A percentile compares a stretch with the other conserved stretches of the same genome.
These are phyloP conservation scores for Nicator chloris DNA, from an alignment of 2,113 vertebrate species.

Conservation along the genomic window DNA sequence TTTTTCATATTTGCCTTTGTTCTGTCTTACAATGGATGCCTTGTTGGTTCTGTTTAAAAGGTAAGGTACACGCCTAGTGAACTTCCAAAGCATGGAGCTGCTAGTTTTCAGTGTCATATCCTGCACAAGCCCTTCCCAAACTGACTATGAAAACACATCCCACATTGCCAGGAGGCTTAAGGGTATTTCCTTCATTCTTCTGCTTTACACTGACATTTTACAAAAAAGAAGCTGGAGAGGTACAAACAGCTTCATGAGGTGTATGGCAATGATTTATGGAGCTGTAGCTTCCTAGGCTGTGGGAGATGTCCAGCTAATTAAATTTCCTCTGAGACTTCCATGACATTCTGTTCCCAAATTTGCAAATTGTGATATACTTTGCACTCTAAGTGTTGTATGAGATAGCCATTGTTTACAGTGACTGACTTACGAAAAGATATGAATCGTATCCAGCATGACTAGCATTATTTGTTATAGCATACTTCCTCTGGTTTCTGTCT, in stretches of 20 bases:
- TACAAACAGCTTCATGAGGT: not conserved
- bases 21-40: not conserved
- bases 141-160: rapidly evolving
- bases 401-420: not conserved
- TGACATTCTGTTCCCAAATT: not conserved
- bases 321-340: not conserved
- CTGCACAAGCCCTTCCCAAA: not conserved
- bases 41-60: not conserved
- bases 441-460: not conserved
- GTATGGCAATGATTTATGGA: not conserved
- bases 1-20: not conserved
- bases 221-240: not conserved
- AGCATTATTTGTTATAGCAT: not conserved
- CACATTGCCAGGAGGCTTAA: not conserved
- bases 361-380: not conserved
- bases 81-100: not conserved
- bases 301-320: not conserved
- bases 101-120: not conserved
- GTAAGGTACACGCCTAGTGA: not conserved
- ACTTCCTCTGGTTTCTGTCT: not conserved
- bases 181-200: not conserved
- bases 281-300: not conserved
- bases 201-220: not conserved
- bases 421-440: not conserved
- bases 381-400: not conserved